Percentiles rank a stretch among this genome's conserved stretches.
Conservation (phyloP, 2,113 vertebrate genomes). For the Pardalotus punctatus region DNA sequence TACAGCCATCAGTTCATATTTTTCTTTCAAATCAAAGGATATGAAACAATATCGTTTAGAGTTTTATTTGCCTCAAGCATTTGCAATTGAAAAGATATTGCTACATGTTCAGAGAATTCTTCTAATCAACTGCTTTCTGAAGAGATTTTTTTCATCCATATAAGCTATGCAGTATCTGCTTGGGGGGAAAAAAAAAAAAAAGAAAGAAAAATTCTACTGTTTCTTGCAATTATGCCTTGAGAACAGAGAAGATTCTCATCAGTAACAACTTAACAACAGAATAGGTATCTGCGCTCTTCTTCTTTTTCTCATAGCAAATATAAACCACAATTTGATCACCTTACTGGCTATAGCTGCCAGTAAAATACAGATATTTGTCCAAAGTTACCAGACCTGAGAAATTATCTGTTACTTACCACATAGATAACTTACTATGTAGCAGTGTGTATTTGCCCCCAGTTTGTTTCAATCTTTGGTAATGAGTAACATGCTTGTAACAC, state of each 20-base stretch:
- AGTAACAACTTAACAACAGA: not conserved
- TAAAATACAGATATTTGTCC: not conserved
- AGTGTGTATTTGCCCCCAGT: not conserved
- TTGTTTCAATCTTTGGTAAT: not conserved
- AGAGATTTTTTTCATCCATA: not conserved
- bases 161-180: not conserved
- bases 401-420: not conserved
- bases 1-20: not conserved
- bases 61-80: not conserved
- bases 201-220: not conserved
- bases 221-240: not conserved
- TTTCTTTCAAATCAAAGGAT: not conserved
- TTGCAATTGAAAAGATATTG: not conserved
- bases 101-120: not conserved
- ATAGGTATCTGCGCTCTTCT: not conserved
- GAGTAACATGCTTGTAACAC: not conserved
- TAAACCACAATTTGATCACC: not conserved
- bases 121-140: not conserved
- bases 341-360: not conserved
- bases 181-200: not conserved
- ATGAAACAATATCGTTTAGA: not conserved
- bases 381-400: not conserved
- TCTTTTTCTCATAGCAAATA: not conserved
- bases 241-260: not conserved
- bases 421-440: fast-evolving